These are phyloP conservation scores for Apaloderma vittatum DNA, from an alignment of 2,113 vertebrate species.

Conservation along the genomic window DNA sequence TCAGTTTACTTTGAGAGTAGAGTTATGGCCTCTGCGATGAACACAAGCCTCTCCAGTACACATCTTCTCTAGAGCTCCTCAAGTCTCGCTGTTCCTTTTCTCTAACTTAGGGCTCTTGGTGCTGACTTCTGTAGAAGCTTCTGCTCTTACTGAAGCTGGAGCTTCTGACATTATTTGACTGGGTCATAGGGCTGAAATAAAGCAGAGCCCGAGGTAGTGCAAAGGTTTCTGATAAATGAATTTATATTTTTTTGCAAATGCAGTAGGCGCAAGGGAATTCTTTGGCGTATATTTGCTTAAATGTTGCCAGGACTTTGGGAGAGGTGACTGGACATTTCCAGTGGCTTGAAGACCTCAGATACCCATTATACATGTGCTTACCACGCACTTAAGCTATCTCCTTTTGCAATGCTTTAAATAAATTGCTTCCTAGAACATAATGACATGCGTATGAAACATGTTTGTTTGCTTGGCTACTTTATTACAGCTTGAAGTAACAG, in stretches of 20 bases:
- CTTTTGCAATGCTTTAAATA: constrained; percentile 1
- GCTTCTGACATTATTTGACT: not conserved
- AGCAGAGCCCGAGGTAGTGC: not conserved
- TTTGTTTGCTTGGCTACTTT: constrained; percentile 57
- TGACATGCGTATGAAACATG: constrained; percentile 35
- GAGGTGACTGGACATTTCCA: not conserved
- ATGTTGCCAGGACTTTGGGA: not conserved
- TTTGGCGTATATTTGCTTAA: not conserved
- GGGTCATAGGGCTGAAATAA: not conserved
- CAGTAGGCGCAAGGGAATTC: not conserved
- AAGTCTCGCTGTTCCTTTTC: not conserved
- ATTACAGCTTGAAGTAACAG: not conserved
- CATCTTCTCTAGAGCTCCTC: not conserved
- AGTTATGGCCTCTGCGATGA: not conserved
- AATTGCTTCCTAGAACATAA: constrained; percentile 8
- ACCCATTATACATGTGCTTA: not conserved
- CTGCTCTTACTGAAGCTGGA: not conserved
- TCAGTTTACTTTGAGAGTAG: fast-evolving
- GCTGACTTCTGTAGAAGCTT: not conserved
- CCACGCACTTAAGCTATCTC: not conserved
- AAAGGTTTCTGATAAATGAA: not conserved
- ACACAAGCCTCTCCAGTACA: not conserved
- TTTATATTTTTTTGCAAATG: not conserved
- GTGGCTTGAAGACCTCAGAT: not conserved
- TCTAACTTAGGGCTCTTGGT: not conserved